phyloP scores from a whole-genome alignment of 2,888 invertebrate genomes.

The Ophonus ardosiacus region DNA sequence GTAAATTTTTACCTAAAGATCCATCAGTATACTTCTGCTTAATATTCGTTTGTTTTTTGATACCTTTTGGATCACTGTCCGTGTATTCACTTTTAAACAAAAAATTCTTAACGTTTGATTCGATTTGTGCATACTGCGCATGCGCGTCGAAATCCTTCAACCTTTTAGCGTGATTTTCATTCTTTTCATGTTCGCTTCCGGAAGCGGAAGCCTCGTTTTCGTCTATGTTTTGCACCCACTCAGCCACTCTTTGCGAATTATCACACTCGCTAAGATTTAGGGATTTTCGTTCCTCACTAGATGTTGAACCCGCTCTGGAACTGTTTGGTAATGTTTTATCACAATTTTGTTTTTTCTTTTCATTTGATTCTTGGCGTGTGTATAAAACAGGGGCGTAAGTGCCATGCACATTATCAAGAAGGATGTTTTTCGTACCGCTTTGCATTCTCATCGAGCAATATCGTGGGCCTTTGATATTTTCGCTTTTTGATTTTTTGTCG shows the following conservation, averaged over 20 bases:
- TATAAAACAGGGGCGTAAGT: conserved; percentile 83
- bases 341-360: conserved; percentile 62
- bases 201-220: conserved; percentile 76
- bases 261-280: conserved; percentile 65
- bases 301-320: conserved; percentile 66
- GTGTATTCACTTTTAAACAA: conserved; percentile 75
- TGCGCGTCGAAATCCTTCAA: conserved; percentile 74
- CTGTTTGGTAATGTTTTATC: conserved; percentile 64
- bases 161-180: conserved; percentile 72
- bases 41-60: conserved; percentile 69
- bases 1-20: conserved; percentile 65
- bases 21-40: conserved; percentile 70
- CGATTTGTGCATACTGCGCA: conserved; percentile 82
- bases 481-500: conserved; percentile 43
- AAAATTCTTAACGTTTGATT: conserved; percentile 87
- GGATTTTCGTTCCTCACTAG: conserved; percentile 67
- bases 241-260: conserved; percentile 79
- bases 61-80: conserved; percentile 70
- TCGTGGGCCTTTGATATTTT: conserved; percentile 79
- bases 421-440: conserved; percentile 87
- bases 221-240: conserved; percentile 85
- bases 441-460: conserved; percentile 88
- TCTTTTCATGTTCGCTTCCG: conserved; percentile 73
- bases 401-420: conserved; percentile 87
- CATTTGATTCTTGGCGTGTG: conserved; percentile 75